A percentile compares a stretch with the other conserved stretches of the same genome.
Conservation (phyloP, 2,113 vertebrate genomes). For the Psilopsiagon aymara region DNA sequence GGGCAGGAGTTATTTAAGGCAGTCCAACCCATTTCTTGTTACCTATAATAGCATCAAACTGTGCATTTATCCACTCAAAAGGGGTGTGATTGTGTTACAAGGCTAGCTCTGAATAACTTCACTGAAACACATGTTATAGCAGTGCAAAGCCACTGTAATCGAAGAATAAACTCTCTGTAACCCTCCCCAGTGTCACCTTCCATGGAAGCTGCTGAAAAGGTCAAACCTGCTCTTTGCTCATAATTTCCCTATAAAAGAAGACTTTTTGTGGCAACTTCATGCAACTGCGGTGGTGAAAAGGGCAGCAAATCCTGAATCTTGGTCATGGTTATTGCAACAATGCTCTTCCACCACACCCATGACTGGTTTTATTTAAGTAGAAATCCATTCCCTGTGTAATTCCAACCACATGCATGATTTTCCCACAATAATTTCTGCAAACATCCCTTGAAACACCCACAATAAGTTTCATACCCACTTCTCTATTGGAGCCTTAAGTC, state of each 20-base stretch:
- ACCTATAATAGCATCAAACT: slow-evolving; percentile 13
- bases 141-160: neutral
- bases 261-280: neutral
- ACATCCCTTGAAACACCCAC: neutral
- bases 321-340: neutral
- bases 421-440: neutral
- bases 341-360: neutral
- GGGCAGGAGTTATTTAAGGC: slow-evolving; percentile 11
- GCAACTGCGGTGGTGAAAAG: neutral
- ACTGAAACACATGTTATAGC: neutral
- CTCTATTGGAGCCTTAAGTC: neutral
- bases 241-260: neutral
- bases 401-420: neutral
- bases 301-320: neutral
- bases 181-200: neutral
- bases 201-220: neutral
- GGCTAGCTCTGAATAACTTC: neutral
- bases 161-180: neutral
- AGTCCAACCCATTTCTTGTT: neutral
- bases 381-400: neutral
- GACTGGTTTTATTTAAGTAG: neutral
- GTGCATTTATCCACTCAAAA: neutral
- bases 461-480: neutral
- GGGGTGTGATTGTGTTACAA: neutral
- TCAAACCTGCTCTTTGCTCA: neutral